Base-by-base conservation (phyloP, 2,888 invertebrate species). In the Caenorhabditis doughertyi region DNA sequence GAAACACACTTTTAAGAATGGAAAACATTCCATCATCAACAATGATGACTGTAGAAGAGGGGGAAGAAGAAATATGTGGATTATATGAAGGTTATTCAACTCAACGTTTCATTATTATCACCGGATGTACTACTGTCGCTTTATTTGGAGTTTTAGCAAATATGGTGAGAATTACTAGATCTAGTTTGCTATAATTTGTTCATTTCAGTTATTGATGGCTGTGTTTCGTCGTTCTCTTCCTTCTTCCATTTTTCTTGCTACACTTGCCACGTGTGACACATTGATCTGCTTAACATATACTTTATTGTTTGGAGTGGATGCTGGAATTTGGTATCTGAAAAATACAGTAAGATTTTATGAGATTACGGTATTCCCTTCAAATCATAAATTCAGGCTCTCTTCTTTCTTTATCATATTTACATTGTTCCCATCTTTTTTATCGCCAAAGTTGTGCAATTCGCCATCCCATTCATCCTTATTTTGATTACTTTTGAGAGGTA, bases 401-500 rank as follows among this genome's bases (percentile, higher is more conserved):
- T 87, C 74, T 84, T 84, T 44, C 83, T 88, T 42, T 87, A 88
- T 42, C 86, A 85, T 53, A 76, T 74, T 9, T 87, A 87, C 80
- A 84, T 88, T 32, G 81, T 85, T 7, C 80, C 85, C 3, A 81
- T 87, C 3, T 87, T 87, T 81, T 87, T 85, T 64, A 47, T 87
- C 23, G 82, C 85, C 13, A 85, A 86, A 74, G 87, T 87, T 35
- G 86, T 87, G 16, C 88, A 88, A 73, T 88, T 88, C 53, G 87
- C 87, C 3, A 88, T 88, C 42, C 88, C 88, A 13, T 88, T 86
- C 73, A 82, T 87, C 21, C 81, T 88, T 0, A 88, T 88, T 62
- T 65, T 87, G 8, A 87, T 87, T 13, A 88, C 88, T n/a, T 83
- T 86, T 18, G 88, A 88, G 39, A 42, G 88, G 79, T 88, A 85